These are phyloP conservation scores for Acestrorhynchus altus DNA, from an alignment of 2,797 vertebrate species.

Conservation along the genomic window DNA sequence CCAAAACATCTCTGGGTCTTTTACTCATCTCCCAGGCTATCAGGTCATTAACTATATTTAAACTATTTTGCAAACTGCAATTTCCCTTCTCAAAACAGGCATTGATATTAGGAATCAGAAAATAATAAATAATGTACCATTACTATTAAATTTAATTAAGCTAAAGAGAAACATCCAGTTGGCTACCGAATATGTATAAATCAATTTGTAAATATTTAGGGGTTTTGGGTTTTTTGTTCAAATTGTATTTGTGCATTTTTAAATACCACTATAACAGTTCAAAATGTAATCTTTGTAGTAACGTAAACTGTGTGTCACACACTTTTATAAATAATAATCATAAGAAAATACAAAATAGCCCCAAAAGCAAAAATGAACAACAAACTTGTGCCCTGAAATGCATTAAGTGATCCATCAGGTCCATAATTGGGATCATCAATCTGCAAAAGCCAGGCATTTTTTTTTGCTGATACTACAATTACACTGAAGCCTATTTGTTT, in stretches of 20 bases:
- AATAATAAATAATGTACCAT: not conserved
- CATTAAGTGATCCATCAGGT: not conserved
- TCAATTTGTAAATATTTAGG: not conserved
- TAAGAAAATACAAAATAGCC: constrained; percentile 6
- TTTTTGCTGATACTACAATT: not conserved
- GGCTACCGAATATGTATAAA: not conserved
- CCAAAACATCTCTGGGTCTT: not conserved
- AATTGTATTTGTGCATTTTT: constrained; percentile 3
- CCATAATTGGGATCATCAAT: not conserved
- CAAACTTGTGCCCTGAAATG: constrained; percentile 7
- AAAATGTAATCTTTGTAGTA: not conserved
- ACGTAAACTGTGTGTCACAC: constrained; percentile 30
- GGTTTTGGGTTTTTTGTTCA: not conserved
- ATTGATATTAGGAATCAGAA: not conserved
- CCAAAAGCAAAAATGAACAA: not conserved
- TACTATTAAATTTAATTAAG: not conserved
- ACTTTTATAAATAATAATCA: constrained; percentile 26
- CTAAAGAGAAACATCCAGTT: not conserved
- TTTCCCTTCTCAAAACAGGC: not conserved
- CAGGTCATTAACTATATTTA: not conserved
- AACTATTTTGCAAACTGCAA: not conserved
- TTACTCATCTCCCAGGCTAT: not conserved
- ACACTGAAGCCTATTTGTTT: not conserved
- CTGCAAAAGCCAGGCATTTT: not conserved
- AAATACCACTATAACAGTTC: not conserved